phyloP scores from a whole-genome alignment of 2,888 invertebrate species.

The Tipula vernalis region DNA sequence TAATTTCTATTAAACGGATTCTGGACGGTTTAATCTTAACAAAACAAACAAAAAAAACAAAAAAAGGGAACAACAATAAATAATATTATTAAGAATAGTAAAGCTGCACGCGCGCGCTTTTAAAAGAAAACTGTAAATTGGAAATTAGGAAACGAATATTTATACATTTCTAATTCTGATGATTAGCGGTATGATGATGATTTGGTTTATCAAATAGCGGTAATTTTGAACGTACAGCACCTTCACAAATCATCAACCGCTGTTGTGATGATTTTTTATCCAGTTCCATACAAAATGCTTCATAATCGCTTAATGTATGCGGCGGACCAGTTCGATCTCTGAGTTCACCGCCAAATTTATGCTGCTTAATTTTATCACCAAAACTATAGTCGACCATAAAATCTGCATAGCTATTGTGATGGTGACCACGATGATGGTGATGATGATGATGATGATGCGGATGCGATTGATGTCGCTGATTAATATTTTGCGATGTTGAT shows the following conservation, averaged over 20 bases:
- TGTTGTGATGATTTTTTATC: slow-evolving; percentile 42
- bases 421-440: slow-evolving; percentile 16
- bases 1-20: not conserved
- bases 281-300: slow-evolving; percentile 32
- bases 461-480: slow-evolving; percentile 12
- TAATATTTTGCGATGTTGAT: not conserved
- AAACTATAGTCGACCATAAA: slow-evolving; percentile 15
- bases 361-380: not conserved
- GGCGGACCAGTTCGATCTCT: slow-evolving; percentile 23
- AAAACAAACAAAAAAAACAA: not conserved
- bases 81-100: not conserved
- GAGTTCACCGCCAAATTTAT: slow-evolving; percentile 25
- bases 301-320: slow-evolving; percentile 23
- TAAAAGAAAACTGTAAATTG: not conserved
- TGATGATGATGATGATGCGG: slow-evolving; percentile 19
- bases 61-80: not conserved
- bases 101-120: not conserved
- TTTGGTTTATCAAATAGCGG: slow-evolving; percentile 70
- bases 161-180: not conserved
- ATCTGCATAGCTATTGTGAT: slow-evolving; percentile 11
- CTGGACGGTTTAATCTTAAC: not conserved
- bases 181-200: not conserved
- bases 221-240: slow-evolving; percentile 74
- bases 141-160: not conserved
- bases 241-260: slow-evolving; percentile 68